phyloP scores from a whole-genome alignment of 2,888 invertebrate genomes.

The Augochlorella aurata region DNA sequence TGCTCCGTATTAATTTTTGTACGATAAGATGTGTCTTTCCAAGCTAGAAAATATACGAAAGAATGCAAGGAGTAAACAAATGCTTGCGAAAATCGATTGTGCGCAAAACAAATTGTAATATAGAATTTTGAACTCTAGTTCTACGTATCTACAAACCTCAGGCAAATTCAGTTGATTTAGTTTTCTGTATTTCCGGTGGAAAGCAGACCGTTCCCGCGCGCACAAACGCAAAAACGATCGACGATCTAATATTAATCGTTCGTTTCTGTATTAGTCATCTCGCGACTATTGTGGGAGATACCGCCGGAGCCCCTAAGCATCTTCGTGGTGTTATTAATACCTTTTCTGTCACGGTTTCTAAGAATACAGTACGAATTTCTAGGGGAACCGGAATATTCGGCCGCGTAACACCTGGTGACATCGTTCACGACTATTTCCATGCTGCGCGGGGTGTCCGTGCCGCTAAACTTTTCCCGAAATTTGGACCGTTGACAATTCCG shows the following conservation, averaged over 20 bases:
- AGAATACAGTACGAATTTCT: conserved; percentile 37
- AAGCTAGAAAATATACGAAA: too few relatives aligned
- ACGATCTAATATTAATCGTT: background rate
- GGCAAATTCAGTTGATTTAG: too few relatives aligned
- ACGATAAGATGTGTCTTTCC: too few relatives aligned
- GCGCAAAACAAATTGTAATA: too few relatives aligned
- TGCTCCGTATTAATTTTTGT: too few relatives aligned
- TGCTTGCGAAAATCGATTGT: too few relatives aligned
- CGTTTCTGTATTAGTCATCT: background rate
- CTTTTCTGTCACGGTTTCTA: conserved; percentile 30
- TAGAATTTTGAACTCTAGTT: too few relatives aligned
- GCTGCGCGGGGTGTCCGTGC: background rate
- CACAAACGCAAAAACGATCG: background rate
- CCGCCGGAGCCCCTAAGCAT: background rate
- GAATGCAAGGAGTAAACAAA: too few relatives aligned
- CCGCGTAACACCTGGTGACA: conserved; percentile 51
- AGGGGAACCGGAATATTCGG: conserved; percentile 16
- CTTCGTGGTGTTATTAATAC: conserved; percentile 31
- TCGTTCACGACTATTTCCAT: conserved; percentile 51
- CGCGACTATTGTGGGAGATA: background rate
- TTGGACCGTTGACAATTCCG: conserved; percentile 47
- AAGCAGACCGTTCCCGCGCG: background rate
- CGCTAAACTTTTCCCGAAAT: conserved; percentile 35
- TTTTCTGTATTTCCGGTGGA: background rate
- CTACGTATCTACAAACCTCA: too few relatives aligned